Base-by-base conservation (phyloP, 2,113 vertebrate genomes). In the Acrocephalus arundinaceus region DNA sequence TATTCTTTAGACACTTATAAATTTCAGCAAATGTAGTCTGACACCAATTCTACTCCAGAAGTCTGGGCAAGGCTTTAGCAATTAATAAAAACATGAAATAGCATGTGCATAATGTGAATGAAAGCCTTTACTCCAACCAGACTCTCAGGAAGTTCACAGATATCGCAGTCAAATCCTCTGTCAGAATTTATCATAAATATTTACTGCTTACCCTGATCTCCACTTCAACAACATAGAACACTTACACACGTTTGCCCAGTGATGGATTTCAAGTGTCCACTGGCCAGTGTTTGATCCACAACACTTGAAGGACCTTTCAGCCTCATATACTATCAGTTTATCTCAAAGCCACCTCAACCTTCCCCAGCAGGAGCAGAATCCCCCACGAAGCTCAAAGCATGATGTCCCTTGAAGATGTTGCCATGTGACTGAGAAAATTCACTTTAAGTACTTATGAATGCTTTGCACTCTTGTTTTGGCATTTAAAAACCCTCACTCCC, bases 351-450 rank as follows among this genome's bases (percentile, higher is more conserved):
- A 0, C 11, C 54, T 37, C 58, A 82, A 67, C 16, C 39, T 33
- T 43, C 13, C 19, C 30, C 39, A 54, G 22, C 5, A n/a, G 0
- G 0, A 9, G 23, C 35, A 76, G 54, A 75, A 39, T 4, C 68
- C 35, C 39, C 21, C 33, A 21, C 11, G 27, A 75, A 76, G 23
- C 17, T 46, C 45, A 51, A 27, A 51, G 25, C 1, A 17, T 2
- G 5, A 11, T 10, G 11, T 6, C 72, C 16, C 7, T 55, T 33
- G 21, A 79, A 25, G 48, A 14, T 12, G 14, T 14, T 51, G 20
- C 11, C 6, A 4, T 3, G 5, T 16, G 65, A 54, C 35, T 15
- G 7, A 76, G 28, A 55, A 88, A 55, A 55, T 30, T 65, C 15
- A 49, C 14, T 68, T 85, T 24, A 52, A 28, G 8, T 23, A 43